Conservation (phyloP, 1,140 invertebrate species). For the Diachasma alloeum region DNA sequence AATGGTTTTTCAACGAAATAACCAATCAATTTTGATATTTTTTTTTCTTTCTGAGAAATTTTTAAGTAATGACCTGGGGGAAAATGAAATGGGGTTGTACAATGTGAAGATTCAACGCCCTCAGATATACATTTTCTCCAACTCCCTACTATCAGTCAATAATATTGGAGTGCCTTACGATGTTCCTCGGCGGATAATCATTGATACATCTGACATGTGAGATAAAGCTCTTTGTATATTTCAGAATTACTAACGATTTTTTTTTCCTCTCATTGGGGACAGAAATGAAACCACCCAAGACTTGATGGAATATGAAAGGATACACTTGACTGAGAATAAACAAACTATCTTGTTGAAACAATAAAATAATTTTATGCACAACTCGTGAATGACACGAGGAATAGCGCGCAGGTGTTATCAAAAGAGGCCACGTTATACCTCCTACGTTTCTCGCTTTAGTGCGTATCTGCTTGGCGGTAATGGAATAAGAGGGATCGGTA, state of each 20-base stretch:
- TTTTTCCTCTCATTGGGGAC: neutral
- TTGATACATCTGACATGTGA: slow-evolving; percentile 41
- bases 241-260: neutral
- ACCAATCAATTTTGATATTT: neutral
- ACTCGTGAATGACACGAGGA: neutral
- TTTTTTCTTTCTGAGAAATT: neutral
- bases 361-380: neutral
- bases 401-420: slow-evolving; percentile 33
- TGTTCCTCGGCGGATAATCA: slow-evolving; percentile 42
- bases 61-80: neutral
- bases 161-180: slow-evolving; percentile 48
- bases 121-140: slow-evolving; percentile 4
- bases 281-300: neutral
- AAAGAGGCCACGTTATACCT: slow-evolving; percentile 32
- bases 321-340: neutral
- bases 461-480: slow-evolving; percentile 11
- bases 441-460: slow-evolving; percentile 22
- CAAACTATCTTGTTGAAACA: neutral
- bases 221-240: slow-evolving; percentile 21
- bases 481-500: slow-evolving; percentile 31
- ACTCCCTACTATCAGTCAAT: slow-evolving; percentile 29
- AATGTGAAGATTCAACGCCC: neutral
- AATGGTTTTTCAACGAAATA: too few species aligned
- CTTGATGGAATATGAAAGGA: neutral
- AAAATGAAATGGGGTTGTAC: neutral